Evolutionary conservation across 2,113 vertebrate genomes (phyloP), one percentile per base, ranked within the genome.

Genomic region (Nycticryphes semicollaris): DNA sequence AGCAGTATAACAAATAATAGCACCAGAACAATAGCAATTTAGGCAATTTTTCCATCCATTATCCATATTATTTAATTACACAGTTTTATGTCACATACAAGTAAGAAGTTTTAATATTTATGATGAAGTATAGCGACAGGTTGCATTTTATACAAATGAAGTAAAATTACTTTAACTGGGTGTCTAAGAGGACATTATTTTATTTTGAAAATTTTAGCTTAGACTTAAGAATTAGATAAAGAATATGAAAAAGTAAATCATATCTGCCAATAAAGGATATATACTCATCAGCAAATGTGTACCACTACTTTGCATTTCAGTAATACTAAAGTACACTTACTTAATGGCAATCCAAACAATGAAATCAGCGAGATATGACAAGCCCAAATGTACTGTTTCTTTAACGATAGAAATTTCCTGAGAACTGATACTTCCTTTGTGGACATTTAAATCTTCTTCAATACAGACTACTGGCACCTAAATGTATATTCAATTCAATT

Each of bases 21-120:
- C 33, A 90, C 31, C 33, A 91, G 53, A 96, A 93, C 77, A 96
- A 90, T 35, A 87, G 56, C 11, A 63, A 84, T 88, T 92, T 21
- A 30, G 39, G 45, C 13, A 68, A 47, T 18, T 66, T 84, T 39
- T 39, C 31, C 30, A 74, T 76, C 62, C 7, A 6, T 95, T 78
- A 70, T 73, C 79, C 19, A 31, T 76, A 77, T 72, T 73, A 68
- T 83, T 85, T 93, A 92, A 79, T 85, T 86, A 51, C 10, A 41
- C 4, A 59, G 5, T 69, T 92, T 74, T 60, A 33, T 27, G 30
- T 57, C 4, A 12, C 2, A 3, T 37, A 79, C 45, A 41, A 80
- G 39, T 21, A 75, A 84, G 41, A 86, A 51, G 30, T 77, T 94
- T 76, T 89, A 76, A 67, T 87, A 87, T 57, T 87, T 74, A n/a